Conservation (phyloP, 2,888 invertebrate genomes). For the Sesamia inferens region DNA sequence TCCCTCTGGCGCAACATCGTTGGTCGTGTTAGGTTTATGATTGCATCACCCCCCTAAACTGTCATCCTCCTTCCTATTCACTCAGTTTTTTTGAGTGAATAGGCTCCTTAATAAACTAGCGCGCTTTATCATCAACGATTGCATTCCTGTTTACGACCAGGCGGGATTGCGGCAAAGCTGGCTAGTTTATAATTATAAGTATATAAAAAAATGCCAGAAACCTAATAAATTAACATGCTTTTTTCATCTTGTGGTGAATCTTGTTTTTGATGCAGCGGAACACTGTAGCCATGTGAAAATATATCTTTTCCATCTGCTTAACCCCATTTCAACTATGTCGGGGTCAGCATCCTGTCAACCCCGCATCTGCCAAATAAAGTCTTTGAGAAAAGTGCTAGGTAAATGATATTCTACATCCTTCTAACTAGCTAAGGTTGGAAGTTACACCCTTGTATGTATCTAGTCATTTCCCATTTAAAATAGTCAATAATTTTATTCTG, state of each 20-base stretch:
- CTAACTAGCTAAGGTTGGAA: not conserved
- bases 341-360: not conserved
- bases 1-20: too few relatives aligned
- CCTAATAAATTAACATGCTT: too few relatives aligned
- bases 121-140: too few relatives aligned
- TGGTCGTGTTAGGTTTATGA: too few relatives aligned
- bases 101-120: too few relatives aligned
- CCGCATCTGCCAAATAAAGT: not conserved
- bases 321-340: not conserved
- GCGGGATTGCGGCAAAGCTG: too few relatives aligned
- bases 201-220: too few relatives aligned
- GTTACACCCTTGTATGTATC: not conserved
- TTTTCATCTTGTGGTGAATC: not conserved
- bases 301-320: not conserved
- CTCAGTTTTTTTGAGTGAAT: too few relatives aligned
- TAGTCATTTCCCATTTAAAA: not conserved
- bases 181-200: too few relatives aligned
- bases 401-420: not conserved
- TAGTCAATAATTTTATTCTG: not conserved
- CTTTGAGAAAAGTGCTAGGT: not conserved
- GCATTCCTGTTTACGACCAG: too few relatives aligned
- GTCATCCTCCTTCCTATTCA: too few relatives aligned
- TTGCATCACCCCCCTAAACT: too few relatives aligned
- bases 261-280: not conserved
- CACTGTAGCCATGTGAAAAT: not conserved